Conservation (phyloP, 2,797 vertebrate species). For the Limosa lapponica region DNA sequence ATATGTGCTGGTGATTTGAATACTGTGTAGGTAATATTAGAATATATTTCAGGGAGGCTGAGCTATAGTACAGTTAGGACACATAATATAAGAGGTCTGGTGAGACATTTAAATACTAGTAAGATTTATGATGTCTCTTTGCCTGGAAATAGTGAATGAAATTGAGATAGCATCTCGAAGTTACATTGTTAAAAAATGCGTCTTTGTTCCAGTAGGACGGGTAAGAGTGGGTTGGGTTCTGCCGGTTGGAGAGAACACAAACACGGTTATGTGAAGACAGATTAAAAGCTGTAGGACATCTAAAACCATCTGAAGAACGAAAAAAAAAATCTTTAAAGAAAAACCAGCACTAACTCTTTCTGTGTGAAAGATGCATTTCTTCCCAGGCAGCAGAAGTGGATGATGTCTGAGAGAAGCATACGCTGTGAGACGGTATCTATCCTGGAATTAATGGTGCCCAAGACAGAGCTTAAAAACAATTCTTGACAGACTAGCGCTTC, state of each 20-base stretch:
- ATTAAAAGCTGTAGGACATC: neutral
- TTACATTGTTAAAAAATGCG: neutral
- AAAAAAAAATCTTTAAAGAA: neutral
- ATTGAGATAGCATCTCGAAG: neutral
- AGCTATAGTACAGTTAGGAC: neutral
- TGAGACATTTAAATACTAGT: neutral
- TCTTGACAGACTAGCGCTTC: neutral
- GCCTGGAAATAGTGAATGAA: neutral
- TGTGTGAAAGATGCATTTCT: neutral
- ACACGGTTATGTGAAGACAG: fast-evolving
- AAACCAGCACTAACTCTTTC: neutral
- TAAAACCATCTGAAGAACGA: neutral
- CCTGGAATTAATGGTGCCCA: neutral
- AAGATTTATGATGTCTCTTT: neutral
- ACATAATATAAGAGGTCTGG: neutral
- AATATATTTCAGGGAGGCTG: neutral
- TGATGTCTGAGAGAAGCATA: neutral
- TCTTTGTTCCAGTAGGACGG: neutral
- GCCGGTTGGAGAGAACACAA: neutral
- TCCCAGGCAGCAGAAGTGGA: neutral
- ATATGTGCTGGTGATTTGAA: neutral
- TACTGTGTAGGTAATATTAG: neutral
- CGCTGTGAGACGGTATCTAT: neutral
- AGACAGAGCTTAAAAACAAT: neutral
- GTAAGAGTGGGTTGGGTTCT: neutral